A percentile compares a stretch with the other conserved stretches of the same genome.
These are phyloP conservation scores for Apis dorsata DNA, from an alignment of 1,140 invertebrate species.

Conservation along the genomic window DNA sequence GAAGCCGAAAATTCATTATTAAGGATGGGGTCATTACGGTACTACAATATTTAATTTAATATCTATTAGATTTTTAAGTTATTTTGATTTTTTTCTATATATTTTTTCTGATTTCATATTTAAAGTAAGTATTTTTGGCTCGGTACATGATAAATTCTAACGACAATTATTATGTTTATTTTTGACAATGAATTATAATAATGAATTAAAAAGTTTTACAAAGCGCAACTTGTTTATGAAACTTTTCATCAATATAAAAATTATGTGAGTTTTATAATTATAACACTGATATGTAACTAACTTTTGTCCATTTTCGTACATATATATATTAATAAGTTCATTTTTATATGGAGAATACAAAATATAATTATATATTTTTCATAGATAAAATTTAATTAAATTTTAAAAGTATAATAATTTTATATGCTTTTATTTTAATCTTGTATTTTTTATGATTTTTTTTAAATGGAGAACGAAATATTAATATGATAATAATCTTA, in stretches of 20 bases:
- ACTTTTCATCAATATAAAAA: background rate
- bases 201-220: background rate
- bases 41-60: constrained; percentile 71
- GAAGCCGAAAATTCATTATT: constrained; percentile 86
- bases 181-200: constrained; percentile 16
- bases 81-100: constrained; percentile 12
- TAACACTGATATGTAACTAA: constrained; percentile 16
- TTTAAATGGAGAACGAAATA: background rate
- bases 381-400: background rate
- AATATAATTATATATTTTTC: background rate
- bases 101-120: constrained; percentile 14
- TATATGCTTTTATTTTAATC: constrained; percentile 5
- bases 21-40: constrained; percentile 88
- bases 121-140: constrained; percentile 40
- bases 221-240: background rate
- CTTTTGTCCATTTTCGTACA: constrained; percentile 26
- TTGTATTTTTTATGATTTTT: background rate
- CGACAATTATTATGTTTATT: constrained; percentile 26
- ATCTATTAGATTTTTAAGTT: constrained; percentile 44
- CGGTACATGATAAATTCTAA: constrained; percentile 16
- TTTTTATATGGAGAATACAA: constrained; percentile 10
- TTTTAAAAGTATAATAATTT: background rate
- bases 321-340: background rate
- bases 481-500: constrained; percentile 14
- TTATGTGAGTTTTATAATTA: constrained; percentile 24